Evolutionary conservation across 2,113 vertebrate genomes (phyloP).

Genomic region (Catagonus wagneri): DNA sequence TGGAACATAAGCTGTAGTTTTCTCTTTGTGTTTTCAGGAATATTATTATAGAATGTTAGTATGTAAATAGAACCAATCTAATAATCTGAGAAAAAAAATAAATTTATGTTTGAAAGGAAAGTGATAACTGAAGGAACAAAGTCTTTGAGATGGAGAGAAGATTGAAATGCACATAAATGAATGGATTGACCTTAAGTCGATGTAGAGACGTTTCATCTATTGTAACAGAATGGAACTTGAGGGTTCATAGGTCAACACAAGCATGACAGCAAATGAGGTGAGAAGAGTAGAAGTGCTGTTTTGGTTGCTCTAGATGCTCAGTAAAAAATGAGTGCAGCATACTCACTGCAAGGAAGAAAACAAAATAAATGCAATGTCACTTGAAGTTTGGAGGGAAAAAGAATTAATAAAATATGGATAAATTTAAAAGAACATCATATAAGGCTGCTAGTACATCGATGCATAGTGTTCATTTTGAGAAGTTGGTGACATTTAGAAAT

Average conservation of each 20-base stretch:
- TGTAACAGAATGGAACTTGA: background rate
- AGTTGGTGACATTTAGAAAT: slow-evolving; percentile 77
- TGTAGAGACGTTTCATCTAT: background rate
- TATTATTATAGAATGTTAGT: background rate
- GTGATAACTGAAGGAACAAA: background rate
- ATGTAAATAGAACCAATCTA: background rate
- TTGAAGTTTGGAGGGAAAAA: background rate
- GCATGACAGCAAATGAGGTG: background rate
- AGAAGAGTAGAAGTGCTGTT: background rate
- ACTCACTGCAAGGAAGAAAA: background rate
- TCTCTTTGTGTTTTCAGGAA: background rate
- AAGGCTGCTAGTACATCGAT: slow-evolving; percentile 36
- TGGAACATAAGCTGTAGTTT: background rate
- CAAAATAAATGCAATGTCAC: background rate
- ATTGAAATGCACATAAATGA: background rate
- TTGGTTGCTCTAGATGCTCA: background rate
- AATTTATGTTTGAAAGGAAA: background rate
- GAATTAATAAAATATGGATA: slow-evolving; percentile 63
- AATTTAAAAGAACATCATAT: slow-evolving; percentile 64
- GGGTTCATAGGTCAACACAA: background rate
- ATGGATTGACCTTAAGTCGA: background rate
- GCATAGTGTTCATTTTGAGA: slow-evolving; percentile 70
- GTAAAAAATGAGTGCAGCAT: background rate
- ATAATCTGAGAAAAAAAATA: background rate
- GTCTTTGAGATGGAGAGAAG: background rate